Percentiles rank a stretch among this genome's conserved stretches.
These are phyloP conservation scores for Notarius quadriscutis DNA, from an alignment of 2,113 vertebrate genomes.

Conservation along the genomic window DNA sequence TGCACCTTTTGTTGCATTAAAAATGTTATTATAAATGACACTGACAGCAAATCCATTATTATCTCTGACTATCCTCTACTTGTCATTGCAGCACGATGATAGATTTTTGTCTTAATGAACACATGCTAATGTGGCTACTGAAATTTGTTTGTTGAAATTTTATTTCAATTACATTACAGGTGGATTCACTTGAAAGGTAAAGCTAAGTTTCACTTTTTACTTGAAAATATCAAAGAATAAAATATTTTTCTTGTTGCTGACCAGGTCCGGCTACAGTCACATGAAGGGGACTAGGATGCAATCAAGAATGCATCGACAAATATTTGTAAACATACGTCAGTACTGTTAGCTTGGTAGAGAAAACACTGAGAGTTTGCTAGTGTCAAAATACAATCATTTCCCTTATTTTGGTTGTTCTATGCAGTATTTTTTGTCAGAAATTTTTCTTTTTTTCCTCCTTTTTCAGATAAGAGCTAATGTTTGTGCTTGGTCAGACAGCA, in stretches of 20 bases:
- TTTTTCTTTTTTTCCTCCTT: neutral
- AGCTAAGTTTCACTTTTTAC: neutral
- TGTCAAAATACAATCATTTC: neutral
- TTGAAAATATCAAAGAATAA: neutral
- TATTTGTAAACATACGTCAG: neutral
- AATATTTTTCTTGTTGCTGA: neutral
- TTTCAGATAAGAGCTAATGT: neutral
- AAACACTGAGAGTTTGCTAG: neutral
- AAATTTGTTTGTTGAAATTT: neutral
- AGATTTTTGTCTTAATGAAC: neutral
- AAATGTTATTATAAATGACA: neutral
- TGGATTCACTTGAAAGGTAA: neutral
- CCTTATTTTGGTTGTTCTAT: neutral
- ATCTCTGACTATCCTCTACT: neutral
- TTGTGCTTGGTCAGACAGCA: slow-evolving; percentile 4
- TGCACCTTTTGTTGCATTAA: neutral
- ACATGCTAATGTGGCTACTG: neutral
- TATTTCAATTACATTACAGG: neutral
- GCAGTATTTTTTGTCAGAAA: neutral
- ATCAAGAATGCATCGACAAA: neutral
- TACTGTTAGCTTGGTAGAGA: neutral
- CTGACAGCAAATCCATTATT: neutral
- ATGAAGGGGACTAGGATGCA: neutral
- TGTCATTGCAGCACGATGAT: neutral
- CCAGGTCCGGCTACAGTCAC: neutral